These are phyloP conservation scores for Tinamus major DNA, from an alignment of 2,797 vertebrate species.

Conservation along the genomic window DNA sequence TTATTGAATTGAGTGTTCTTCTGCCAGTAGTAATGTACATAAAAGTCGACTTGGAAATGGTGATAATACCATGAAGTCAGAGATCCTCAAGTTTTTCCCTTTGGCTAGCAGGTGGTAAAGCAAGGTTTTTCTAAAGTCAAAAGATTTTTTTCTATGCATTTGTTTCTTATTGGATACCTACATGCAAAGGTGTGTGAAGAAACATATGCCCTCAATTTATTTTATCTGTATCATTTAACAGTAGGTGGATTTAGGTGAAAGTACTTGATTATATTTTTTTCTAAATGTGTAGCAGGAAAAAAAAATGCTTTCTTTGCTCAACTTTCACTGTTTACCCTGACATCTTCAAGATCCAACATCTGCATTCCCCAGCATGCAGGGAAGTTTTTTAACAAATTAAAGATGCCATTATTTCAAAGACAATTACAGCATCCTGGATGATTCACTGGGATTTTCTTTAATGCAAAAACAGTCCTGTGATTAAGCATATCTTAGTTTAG, in stretches of 20 bases:
- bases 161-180: neutral
- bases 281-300: neutral
- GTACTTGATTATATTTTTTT: neutral
- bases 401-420: neutral
- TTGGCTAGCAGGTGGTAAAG: no score
- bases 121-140: neutral
- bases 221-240: neutral
- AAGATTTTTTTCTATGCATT: neutral
- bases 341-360: neutral
- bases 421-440: neutral
- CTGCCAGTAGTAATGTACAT: neutral
- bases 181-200: neutral
- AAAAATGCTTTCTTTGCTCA: neutral
- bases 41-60: no score
- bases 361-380: neutral
- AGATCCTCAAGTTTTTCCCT: neutral
- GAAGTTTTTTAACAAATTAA: neutral
- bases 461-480: neutral
- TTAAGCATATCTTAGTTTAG: neutral
- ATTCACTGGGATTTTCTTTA: neutral
- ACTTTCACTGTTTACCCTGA: neutral
- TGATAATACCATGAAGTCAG: no score
- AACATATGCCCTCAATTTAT: neutral
- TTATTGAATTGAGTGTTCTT: neutral
- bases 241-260: neutral